Conservation (phyloP, 2,113 vertebrate genomes). For the Tupaia tana region DNA sequence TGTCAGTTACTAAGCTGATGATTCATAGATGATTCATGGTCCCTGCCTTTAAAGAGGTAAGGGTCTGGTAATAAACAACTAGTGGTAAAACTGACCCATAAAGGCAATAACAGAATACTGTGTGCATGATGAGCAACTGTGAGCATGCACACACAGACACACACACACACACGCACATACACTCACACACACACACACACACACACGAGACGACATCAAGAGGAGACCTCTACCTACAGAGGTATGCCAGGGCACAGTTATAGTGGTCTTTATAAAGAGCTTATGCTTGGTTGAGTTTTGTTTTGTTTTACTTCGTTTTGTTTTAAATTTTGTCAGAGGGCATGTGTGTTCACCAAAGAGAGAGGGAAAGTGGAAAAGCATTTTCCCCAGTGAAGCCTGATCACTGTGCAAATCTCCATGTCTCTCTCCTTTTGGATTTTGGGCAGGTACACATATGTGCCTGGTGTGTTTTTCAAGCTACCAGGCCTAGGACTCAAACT, state of each 20-base stretch:
- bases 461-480: no score
- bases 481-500: no score
- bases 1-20: neutral
- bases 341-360: no score
- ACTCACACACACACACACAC: neutral
- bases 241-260: accelerated
- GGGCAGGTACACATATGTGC: no score
- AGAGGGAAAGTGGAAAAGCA: no score
- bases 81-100: neutral
- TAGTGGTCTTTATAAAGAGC: neutral
- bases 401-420: no score
- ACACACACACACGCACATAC: neutral
- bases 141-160: no score
- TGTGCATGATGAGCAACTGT: neutral
- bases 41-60: neutral
- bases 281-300: neutral
- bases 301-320: no score
- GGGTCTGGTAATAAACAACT: neutral
- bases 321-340: no score
- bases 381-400: no score
- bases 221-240: neutral
- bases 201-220: neutral
- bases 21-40: neutral
- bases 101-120: neutral
- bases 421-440: no score